Percentiles rank a stretch among this genome's conserved stretches.
These are phyloP conservation scores for Solen grandis DNA, from an alignment of 1,140 invertebrate species.

Conservation along the genomic window DNA sequence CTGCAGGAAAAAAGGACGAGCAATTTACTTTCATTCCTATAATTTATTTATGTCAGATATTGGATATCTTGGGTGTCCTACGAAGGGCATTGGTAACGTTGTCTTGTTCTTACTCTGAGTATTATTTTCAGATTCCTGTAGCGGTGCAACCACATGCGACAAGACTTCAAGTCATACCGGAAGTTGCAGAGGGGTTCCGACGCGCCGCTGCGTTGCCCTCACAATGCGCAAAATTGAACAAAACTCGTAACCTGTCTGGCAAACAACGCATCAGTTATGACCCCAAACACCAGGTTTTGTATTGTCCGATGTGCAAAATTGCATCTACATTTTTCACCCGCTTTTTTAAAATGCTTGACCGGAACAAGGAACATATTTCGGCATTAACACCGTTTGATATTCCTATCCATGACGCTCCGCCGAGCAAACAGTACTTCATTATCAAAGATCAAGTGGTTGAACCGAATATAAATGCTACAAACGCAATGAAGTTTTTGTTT, in stretches of 20 bases:
- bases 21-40: too few species aligned
- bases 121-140: too few species aligned
- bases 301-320: conserved; percentile 37
- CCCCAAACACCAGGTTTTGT: too few species aligned
- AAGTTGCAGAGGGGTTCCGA: conserved; percentile 12
- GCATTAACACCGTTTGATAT: conserved; percentile 29
- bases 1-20: too few species aligned
- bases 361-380: not conserved
- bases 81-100: too few species aligned
- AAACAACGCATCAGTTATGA: too few species aligned
- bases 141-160: too few species aligned
- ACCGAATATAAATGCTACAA: conserved; percentile 2
- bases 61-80: too few species aligned
- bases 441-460: not conserved
- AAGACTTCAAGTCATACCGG: too few species aligned
- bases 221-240: conserved; percentile 1
- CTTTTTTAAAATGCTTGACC: conserved; percentile 22
- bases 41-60: too few species aligned
- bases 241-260: not conserved
- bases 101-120: too few species aligned
- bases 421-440: not conserved
- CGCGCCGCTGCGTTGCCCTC: not conserved
- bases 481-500: conserved; percentile 45
- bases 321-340: conserved; percentile 44
- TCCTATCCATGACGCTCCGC: conserved; percentile 15